phyloP scores from a whole-genome alignment of 2,113 vertebrate genomes.

The Lota lota region DNA sequence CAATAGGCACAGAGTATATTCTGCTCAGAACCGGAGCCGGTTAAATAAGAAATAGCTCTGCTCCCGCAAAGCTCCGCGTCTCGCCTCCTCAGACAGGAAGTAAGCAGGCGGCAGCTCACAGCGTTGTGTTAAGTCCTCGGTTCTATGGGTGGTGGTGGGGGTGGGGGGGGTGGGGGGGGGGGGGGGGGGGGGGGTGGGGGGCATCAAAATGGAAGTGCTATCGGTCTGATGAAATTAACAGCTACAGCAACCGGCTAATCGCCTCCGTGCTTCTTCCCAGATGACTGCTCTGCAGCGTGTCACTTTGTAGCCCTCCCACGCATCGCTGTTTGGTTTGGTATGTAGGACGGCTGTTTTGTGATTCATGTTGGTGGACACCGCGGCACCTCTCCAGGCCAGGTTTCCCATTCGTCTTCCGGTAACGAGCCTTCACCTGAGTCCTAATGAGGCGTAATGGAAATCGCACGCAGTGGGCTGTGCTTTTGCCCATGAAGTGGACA shows the following conservation, averaged over 20 bases:
- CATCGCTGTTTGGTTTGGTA: neutral
- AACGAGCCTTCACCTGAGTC: constrained; percentile 68
- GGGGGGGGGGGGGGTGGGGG: constrained; percentile 21
- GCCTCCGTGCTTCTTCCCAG: constrained; percentile 29
- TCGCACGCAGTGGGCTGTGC: constrained; percentile 22
- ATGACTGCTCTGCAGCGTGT: constrained; percentile 27
- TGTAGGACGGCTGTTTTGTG: constrained; percentile 13
- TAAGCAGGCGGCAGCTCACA: constrained; percentile 43
- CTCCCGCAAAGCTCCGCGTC: constrained; percentile 43
- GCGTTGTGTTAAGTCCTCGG: constrained; percentile 42
- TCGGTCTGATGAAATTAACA: constrained; percentile 19
- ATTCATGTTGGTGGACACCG: constrained; percentile 43
- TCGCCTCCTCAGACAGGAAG: constrained; percentile 23
- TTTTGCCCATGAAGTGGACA: constrained; percentile 25
- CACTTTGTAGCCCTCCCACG: constrained; percentile 30
- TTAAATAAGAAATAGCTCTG: constrained; percentile 41
- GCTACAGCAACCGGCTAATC: constrained; percentile 27
- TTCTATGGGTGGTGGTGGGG: constrained; percentile 18
- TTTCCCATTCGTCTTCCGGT: constrained; percentile 64
- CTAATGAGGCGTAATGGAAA: constrained; percentile 68
- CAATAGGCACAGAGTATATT: constrained; percentile 54
- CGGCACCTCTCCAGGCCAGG: constrained; percentile 47
- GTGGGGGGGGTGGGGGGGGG: constrained; percentile 20
- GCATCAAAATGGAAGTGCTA: constrained; percentile 40
- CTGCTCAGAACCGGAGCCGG: constrained; percentile 40